Percentiles rank a stretch among this genome's conserved stretches.
These are phyloP conservation scores for Mormyrops boulengeri DNA, from an alignment of 2,797 vertebrate species.

Conservation along the genomic window DNA sequence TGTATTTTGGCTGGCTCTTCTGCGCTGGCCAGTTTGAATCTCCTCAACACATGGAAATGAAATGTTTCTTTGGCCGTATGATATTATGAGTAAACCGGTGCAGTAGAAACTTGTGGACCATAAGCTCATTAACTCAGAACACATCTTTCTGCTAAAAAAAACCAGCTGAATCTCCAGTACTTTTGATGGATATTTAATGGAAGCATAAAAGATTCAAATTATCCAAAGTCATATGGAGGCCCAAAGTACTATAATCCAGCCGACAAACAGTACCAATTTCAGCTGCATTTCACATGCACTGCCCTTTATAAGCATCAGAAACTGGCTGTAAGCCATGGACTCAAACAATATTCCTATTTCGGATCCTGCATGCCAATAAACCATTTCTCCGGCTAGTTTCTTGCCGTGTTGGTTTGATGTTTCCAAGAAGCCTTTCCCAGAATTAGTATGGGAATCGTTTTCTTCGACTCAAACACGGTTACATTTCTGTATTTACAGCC, in stretches of 20 bases:
- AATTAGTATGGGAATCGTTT: not conserved
- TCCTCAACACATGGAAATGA: not conserved
- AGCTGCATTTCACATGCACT: not conserved
- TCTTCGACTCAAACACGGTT: not conserved
- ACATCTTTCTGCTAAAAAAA: not conserved
- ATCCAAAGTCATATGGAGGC: not conserved
- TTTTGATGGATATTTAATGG: not conserved
- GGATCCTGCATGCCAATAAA: not conserved
- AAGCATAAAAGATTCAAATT: not conserved
- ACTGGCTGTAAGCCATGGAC: not conserved
- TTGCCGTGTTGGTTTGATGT: not conserved
- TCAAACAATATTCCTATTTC: not conserved
- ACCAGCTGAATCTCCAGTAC: not conserved
- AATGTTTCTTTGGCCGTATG: not conserved
- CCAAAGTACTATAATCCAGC: not conserved
- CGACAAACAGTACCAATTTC: not conserved
- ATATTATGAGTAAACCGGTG: not conserved
- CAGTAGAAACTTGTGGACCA: not conserved
- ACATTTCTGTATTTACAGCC: not conserved
- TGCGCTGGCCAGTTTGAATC: not conserved
- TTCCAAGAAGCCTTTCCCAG: not conserved
- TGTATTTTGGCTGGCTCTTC: not conserved
- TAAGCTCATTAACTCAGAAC: not conserved
- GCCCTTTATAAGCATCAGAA: not conserved
- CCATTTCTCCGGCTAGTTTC: not conserved